A percentile compares a stretch with the other conserved stretches of the same genome.
phyloP scores from a whole-genome alignment of 2,797 vertebrate genomes.

The Pachyuromys duprasi region DNA sequence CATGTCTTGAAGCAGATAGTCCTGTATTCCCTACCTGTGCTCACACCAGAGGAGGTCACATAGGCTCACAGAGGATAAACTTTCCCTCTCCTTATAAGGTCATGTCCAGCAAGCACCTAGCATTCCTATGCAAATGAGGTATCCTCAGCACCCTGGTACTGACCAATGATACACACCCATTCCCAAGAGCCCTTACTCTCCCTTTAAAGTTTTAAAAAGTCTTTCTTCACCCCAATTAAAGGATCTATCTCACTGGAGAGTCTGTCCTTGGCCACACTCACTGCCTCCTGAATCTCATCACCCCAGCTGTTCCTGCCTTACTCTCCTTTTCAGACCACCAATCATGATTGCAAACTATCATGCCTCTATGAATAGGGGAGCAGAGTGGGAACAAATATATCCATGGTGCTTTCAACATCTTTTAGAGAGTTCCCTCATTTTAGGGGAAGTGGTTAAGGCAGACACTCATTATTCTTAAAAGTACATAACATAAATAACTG shows the following conservation, averaged over 20 bases:
- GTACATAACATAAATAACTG: background rate
- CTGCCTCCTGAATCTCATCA: background rate
- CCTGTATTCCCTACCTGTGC: background rate
- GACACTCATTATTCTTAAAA: background rate
- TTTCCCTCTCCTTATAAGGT: background rate
- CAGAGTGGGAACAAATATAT: background rate
- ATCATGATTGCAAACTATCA: background rate
- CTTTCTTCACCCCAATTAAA: background rate
- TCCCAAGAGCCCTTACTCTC: background rate
- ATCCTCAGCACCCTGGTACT: background rate
- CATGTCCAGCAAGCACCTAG: background rate
- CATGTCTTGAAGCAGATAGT: background rate
- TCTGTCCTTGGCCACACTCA: background rate
- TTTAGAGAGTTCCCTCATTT: background rate
- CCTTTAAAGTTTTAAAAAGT: background rate
- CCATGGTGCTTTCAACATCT: background rate
- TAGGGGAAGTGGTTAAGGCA: background rate
- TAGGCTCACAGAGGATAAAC: background rate
- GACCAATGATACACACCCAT: background rate
- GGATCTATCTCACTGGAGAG: background rate
- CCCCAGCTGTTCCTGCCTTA: background rate
- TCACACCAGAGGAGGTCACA: too few relatives aligned
- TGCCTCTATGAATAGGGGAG: background rate
- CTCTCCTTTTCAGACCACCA: background rate
- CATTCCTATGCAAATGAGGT: background rate